Conservation (phyloP, 1,140 invertebrate species). For the Metaphire vulgaris region DNA sequence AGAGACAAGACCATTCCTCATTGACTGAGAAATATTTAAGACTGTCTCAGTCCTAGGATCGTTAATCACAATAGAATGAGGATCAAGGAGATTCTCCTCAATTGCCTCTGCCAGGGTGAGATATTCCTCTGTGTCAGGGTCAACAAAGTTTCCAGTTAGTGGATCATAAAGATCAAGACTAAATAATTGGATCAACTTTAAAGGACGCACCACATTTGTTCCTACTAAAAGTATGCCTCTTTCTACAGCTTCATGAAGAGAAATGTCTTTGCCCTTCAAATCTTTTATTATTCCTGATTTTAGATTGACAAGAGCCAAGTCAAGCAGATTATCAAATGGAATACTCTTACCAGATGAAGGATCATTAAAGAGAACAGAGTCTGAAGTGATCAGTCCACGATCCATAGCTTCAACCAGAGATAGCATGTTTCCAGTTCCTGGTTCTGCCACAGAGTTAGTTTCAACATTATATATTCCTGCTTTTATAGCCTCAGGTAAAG, state of each 20-base stretch:
- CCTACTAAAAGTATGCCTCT: conserved; percentile 20
- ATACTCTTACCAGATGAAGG: conserved; percentile 54
- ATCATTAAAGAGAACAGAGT: conserved; percentile 44
- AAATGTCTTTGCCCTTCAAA: conserved; percentile 59
- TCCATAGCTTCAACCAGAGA: neutral
- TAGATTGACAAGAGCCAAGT: conserved; percentile 53
- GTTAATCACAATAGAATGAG: conserved; percentile 29
- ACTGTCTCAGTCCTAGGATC: conserved; percentile 32
- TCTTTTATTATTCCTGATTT: conserved; percentile 59
- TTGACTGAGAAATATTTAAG: conserved; percentile 57
- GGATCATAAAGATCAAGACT: conserved; percentile 26
- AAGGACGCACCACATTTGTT: neutral
- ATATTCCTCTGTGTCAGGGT: conserved; percentile 66
- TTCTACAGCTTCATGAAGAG: conserved; percentile 64
- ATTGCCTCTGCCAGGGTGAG: conserved; percentile 79
- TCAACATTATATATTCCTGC: neutral
- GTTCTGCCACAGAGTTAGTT: neutral
- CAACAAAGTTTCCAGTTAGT: conserved; percentile 60
- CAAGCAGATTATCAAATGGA: conserved; percentile 7
- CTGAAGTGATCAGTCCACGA: neutral
- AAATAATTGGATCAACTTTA: conserved; percentile 26
- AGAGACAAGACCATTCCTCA: conserved; percentile 65
- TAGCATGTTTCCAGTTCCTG: neutral
- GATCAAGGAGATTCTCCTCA: conserved; percentile 61
- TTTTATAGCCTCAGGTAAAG: neutral